Conservation (phyloP, 2,113 vertebrate genomes). For the Apeltes quadracus region DNA sequence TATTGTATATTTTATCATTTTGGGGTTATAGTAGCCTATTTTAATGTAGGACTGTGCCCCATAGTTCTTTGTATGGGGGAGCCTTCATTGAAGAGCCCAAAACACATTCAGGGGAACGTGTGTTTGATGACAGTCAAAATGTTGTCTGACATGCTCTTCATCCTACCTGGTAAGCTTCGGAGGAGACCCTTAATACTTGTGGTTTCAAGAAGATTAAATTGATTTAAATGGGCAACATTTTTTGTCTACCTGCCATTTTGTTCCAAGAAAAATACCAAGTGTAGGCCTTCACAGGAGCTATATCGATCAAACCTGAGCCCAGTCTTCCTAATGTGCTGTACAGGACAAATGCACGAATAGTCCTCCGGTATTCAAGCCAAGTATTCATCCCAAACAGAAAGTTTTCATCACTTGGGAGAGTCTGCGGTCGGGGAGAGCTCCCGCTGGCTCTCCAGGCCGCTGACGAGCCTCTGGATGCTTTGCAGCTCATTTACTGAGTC, state of each 20-base stretch:
- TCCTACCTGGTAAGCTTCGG: conserved; percentile 9
- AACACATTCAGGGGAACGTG: not conserved
- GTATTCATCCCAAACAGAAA: conserved; percentile 49
- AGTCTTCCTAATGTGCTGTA: conserved; percentile 85
- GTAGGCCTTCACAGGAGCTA: conserved; percentile 43
- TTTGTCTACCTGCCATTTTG: conserved; percentile 53
- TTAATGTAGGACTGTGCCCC: conserved; percentile 9
- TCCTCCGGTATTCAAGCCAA: conserved; percentile 64
- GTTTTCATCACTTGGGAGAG: conserved; percentile 89
- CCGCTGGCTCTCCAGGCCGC: conserved; percentile 93
- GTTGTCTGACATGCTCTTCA: conserved; percentile 5
- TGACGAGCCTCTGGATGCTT: conserved; percentile 98
- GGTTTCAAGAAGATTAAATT: conserved; percentile 37
- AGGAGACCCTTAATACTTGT: conserved; percentile 30
- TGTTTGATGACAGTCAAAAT: conserved; percentile 13
- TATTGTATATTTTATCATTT: conserved; percentile 12
- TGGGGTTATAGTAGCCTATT: conserved; percentile 1
- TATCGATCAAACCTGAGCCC: conserved; percentile 41
- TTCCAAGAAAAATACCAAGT: conserved; percentile 43
- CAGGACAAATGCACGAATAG: conserved; percentile 77
- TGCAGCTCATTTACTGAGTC: conserved; percentile 96
- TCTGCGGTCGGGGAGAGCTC: conserved; percentile 87
- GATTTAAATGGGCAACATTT: conserved; percentile 34
- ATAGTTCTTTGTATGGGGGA: not conserved
- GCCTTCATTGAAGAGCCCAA: not conserved